Base-by-base conservation (phyloP, 2,888 invertebrate species). In the Nemapogon koenigi region DNA sequence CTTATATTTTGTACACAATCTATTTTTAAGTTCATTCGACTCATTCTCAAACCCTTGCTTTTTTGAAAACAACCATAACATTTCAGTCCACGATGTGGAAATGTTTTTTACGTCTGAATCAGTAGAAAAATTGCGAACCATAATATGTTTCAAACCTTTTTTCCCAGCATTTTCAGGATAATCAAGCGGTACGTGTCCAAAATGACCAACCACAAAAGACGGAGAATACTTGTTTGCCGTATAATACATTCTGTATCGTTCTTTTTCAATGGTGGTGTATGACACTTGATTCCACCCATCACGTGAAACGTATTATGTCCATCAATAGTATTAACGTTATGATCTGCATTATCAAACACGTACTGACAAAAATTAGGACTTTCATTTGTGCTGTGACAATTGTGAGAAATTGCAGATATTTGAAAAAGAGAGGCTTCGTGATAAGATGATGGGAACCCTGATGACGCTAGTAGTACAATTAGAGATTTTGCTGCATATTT, bases 281-380 rank as follows among this genome's bases (percentile, higher is more conserved):
- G 44, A 35, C 43, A 40, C 43, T 43, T 44, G 25, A 57, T 53
- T 35, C 50, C 49, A 30, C 52, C 52, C 53, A 53, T 52, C n/a
- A 39, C 43, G 38, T 52, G 54, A 37, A 53, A 48, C 26, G 53
- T 55, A 43, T 46, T 44, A 16, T 46, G 38, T 16, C 53, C 53
- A 40, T 50, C 48, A 26, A 53, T 43, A 27, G 50, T 53, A 33
- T 41, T 40, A 16, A 46, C 48, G 43, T 56, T 55, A 43, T 47
- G 44, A 46, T 55, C 55, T 1, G 55, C 52, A 46, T 58, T 57
- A 41, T 58, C 54, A 45, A 37, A 53, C 40, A 56, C 41, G 38
- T 51, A 57, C 46, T 52, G 55, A 37, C n/a, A n/a, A n/a, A n/a
- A n/a, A n/a, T n/a, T n/a, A n/a, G n/a, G n/a, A n/a, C n/a, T n/a